Percentiles rank a stretch among this genome's conserved stretches.
Evolutionary conservation across 2,113 vertebrate species (phyloP).

Genomic region (Danio rerio): GRCz12tu NC_133189.1:44210501-44211000

Average conservation of each 20-base stretch:
- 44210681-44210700: slow-evolving; percentile 36
- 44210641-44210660: slow-evolving; percentile 52
- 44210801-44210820: slow-evolving; percentile 23
- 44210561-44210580: slow-evolving; percentile 54
- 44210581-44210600: slow-evolving; percentile 43
- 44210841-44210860: neutral
- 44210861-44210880: neutral
- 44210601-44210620: slow-evolving; percentile 44
- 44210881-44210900: neutral
- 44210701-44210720: slow-evolving; percentile 28
- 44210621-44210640: slow-evolving; percentile 60
- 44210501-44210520: neutral
- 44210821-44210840: slow-evolving; percentile 35
- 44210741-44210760: slow-evolving; percentile 40
- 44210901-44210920: neutral
- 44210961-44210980: slow-evolving; percentile 12
- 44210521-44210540: slow-evolving; percentile 7
- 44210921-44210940: neutral
- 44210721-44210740: slow-evolving; percentile 36
- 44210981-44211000: neutral
- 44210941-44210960: neutral
- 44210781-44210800: neutral
- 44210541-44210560: slow-evolving; percentile 37
- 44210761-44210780: slow-evolving; percentile 23
- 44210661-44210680: slow-evolving; percentile 43